Evolutionary conservation across 2,797 vertebrate genomes (phyloP), one percentile per base, ranked within the genome.

Genomic region (Gymnoscopelus microlampas): DNA sequence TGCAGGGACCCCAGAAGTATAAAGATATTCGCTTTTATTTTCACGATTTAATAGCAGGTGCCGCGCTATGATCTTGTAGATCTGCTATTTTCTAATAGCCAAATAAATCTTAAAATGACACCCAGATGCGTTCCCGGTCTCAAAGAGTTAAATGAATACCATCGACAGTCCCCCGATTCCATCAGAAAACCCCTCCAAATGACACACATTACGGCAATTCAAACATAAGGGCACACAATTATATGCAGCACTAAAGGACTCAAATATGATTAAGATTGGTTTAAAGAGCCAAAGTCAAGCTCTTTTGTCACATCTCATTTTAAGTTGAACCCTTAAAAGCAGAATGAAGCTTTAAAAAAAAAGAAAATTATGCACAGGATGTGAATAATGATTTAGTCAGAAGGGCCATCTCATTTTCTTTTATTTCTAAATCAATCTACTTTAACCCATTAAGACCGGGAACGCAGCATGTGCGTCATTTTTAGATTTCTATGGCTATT

Each of bases 81-180:
- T n/a, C n/a, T n/a, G n/a, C n/a, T n/a, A n/a, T n/a, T n/a, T n/a
- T n/a, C n/a, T n/a, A n/a, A n/a, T n/a, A n/a, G n/a, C n/a, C n/a
- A n/a, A n/a, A n/a, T n/a, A n/a, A n/a, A n/a, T n/a, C n/a, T n/a
- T n/a, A n/a, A n/a, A n/a, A n/a, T n/a, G n/a, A n/a, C n/a, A n/a
- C n/a, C n/a, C n/a, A n/a, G n/a, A n/a, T n/a, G n/a, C n/a, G n/a
- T n/a, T n/a, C n/a, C n/a, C n/a, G n/a, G n/a, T n/a, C n/a, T n/a
- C n/a, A n/a, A n/a, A n/a, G n/a, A n/a, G n/a, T n/a, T n/a, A 29
- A 74, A 83, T 71, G 63, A 81, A 74, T 59, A 82, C 73, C 71
- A 65, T 75, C 19, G 60, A 58, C 70, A 60, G 56, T 32, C 70
- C 59, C 59, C 73, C 68, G 47, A 69, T 74, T 59, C 23, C 13